Percentiles rank a stretch among this genome's conserved stretches.
phyloP scores from a whole-genome alignment of 1,140 invertebrate genomes.

The Gryon sp. region DNA sequence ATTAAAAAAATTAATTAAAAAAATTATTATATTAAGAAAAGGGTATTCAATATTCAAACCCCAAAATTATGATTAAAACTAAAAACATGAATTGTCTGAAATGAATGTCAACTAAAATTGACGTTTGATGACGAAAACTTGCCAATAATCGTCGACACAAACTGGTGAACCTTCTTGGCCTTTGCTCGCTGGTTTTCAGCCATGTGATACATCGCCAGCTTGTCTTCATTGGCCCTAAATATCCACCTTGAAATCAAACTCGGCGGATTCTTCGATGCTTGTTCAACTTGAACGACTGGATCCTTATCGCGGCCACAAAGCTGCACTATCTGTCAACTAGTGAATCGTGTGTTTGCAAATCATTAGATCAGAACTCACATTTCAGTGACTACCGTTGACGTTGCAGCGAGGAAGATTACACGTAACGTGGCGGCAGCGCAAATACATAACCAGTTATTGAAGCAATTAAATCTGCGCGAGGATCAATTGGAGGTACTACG shows the following conservation, averaged over 20 bases:
- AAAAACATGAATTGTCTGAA: constrained; percentile 1
- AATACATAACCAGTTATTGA: constrained; percentile 48
- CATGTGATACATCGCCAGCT: constrained; percentile 20
- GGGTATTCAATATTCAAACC: too few relatives aligned
- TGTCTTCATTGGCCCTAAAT: constrained; percentile 39
- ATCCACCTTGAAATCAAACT: constrained; percentile 15
- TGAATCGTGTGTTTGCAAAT: constrained; percentile 27
- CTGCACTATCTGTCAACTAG: constrained; percentile 9
- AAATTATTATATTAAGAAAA: too few relatives aligned
- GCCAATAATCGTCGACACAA: constrained; percentile 67
- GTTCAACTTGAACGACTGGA: not conserved
- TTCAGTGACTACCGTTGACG: constrained; percentile 22
- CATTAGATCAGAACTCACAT: constrained; percentile 29
- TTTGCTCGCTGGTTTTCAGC: constrained; percentile 12
- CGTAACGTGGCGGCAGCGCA: constrained; percentile 23
- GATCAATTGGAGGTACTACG: constrained; percentile 46
- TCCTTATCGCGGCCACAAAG: constrained; percentile 8
- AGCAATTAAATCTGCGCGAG: constrained; percentile 39
- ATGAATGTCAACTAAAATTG: not conserved
- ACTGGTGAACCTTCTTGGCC: constrained; percentile 67
- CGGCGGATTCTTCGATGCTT: not conserved
- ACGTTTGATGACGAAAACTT: constrained; percentile 53
- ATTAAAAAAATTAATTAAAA: too few relatives aligned
- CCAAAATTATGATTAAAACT: too few relatives aligned
- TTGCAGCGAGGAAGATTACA: constrained; percentile 23